A percentile compares a stretch with the other conserved stretches of the same genome.
These are phyloP conservation scores for Astyanax mexicanus DNA, from an alignment of 2,797 vertebrate species.

Conservation along the genomic window DNA sequence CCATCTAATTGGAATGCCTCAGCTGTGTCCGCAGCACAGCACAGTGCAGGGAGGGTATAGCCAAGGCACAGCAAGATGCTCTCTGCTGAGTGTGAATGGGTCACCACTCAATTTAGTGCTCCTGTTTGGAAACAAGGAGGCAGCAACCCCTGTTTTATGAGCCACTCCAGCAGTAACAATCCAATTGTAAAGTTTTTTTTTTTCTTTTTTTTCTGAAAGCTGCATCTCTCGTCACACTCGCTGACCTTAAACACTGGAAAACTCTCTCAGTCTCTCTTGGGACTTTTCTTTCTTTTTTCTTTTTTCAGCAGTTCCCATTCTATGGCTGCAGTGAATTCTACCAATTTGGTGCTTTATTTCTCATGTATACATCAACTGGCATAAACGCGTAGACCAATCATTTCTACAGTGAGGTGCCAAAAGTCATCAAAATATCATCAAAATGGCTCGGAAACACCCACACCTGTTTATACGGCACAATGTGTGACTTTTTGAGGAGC, in stretches of 20 bases:
- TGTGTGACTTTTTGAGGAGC: too few species aligned
- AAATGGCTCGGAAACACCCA: too few species aligned
- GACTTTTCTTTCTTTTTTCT: too few species aligned
- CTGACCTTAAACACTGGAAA: conserved; percentile 2
- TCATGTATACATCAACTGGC: background rate
- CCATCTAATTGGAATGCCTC: background rate
- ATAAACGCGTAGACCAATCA: background rate
- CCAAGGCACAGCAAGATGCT: background rate
- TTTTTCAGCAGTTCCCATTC: background rate
- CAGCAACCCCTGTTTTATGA: background rate
- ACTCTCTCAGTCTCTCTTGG: background rate
- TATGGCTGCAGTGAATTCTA: background rate
- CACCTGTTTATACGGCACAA: too few species aligned
- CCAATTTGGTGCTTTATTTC: background rate
- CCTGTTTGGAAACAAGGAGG: background rate
- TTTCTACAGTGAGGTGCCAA: too few species aligned
- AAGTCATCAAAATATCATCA: too few species aligned
- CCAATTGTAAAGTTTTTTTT: conserved; percentile 30
- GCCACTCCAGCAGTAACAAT: conserved; percentile 26
- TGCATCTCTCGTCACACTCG: conserved; percentile 4
- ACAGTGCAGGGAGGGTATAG: background rate
- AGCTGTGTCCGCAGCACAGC: background rate
- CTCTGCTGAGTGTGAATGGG: background rate
- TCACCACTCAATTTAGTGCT: background rate
- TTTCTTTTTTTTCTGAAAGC: too few species aligned